These are phyloP conservation scores for Pristionchus entomophagus DNA, from an alignment of 2,888 invertebrate species.

Conservation along the genomic window DNA sequence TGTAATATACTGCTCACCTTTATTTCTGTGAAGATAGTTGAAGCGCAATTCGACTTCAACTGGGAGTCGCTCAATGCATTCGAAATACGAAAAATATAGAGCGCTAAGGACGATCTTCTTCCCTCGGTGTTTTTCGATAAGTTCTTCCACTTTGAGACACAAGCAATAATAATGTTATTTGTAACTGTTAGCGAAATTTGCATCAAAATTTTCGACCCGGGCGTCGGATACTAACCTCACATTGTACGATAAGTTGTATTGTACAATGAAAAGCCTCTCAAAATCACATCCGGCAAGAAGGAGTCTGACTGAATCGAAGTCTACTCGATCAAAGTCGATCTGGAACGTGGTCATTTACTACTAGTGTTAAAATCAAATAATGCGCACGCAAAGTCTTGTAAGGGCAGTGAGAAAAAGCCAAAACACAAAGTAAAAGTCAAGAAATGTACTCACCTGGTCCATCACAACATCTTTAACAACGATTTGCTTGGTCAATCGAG, in stretches of 20 bases:
- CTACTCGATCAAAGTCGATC: background rate
- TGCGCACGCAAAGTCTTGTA: too few relatives aligned
- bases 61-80: background rate
- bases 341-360: background rate
- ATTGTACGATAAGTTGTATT: background rate
- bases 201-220: background rate
- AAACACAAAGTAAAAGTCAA: background rate
- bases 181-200: background rate
- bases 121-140: background rate
- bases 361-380: too few relatives aligned
- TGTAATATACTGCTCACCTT: background rate
- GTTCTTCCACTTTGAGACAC: background rate
- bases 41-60: background rate
- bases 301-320: background rate
- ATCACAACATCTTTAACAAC: background rate
- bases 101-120: background rate
- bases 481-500: background rate
- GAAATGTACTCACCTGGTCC: background rate
- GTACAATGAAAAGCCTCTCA: background rate
- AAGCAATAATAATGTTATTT: background rate
- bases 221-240: background rate
- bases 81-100: background rate
- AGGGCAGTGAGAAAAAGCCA: too few relatives aligned
- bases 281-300: background rate
- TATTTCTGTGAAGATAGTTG: slow-evolving; percentile 6